Conservation (phyloP, 1,140 invertebrate species). For the Patella vulgata region DNA sequence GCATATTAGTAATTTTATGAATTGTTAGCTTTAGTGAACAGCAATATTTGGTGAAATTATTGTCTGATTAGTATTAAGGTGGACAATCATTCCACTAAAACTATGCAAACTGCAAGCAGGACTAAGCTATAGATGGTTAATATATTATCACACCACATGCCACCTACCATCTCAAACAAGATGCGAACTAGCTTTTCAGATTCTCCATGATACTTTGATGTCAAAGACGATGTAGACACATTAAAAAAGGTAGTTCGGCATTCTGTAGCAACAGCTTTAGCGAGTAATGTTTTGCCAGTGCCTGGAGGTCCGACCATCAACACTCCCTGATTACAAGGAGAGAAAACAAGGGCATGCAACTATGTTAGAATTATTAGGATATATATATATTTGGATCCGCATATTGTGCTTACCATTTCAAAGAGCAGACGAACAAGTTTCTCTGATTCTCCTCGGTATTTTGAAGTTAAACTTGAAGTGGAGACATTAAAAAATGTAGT, state of each 20-base stretch:
- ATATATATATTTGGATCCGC: too few relatives aligned
- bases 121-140: too few relatives aligned
- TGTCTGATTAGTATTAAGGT: too few relatives aligned
- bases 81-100: too few relatives aligned
- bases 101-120: too few relatives aligned
- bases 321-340: conserved; percentile 75
- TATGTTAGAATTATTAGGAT: not conserved
- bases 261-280: conserved; percentile 99
- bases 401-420: conserved; percentile 85
- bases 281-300: conserved; percentile 99
- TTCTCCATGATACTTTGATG: conserved; percentile 98
- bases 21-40: too few relatives aligned
- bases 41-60: too few relatives aligned
- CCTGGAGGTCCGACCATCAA: conserved; percentile 98
- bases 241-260: conserved; percentile 99
- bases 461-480: conserved; percentile 95
- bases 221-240: conserved; percentile 95
- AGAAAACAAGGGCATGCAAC: conserved; percentile 16
- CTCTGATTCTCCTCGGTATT: conserved; percentile 98
- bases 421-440: conserved; percentile 97
- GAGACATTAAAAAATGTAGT: conserved; percentile 99
- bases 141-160: not conserved
- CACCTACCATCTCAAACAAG: conserved; percentile 95
- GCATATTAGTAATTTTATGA: too few relatives aligned
- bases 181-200: conserved; percentile 98